These are phyloP conservation scores for Drosophila pseudoananassae DNA, from an alignment of 1,140 invertebrate species.

Conservation along the genomic window DNA sequence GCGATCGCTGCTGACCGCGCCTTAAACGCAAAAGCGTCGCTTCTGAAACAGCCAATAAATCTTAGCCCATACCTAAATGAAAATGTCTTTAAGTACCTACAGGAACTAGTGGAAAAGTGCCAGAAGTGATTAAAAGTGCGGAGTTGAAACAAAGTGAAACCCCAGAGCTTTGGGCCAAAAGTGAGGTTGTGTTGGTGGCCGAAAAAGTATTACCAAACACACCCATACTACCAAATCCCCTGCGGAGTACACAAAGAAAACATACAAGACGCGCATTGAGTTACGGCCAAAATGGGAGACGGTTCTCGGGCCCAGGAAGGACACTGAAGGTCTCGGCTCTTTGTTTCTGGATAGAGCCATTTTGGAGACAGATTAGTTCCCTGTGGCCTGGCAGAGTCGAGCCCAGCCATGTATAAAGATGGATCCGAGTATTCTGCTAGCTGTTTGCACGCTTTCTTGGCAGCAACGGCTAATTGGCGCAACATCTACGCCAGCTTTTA, in stretches of 20 bases:
- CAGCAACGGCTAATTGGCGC: constrained; percentile 62
- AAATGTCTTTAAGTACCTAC: constrained; percentile 20
- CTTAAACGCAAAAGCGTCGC: constrained; percentile 69
- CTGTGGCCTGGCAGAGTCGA: background rate
- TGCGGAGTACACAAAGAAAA: constrained; percentile 61
- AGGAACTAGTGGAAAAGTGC: constrained; percentile 14
- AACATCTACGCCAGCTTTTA: constrained; percentile 26
- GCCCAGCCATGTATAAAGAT: constrained; percentile 39
- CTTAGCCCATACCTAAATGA: background rate
- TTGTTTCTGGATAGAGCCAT: background rate
- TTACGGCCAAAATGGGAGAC: constrained; percentile 12
- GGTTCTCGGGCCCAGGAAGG: constrained; percentile 2
- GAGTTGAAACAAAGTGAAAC: constrained; percentile 15
- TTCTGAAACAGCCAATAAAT: constrained; percentile 15
- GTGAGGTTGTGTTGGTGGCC: constrained; percentile 76
- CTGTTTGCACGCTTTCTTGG: constrained; percentile 75
- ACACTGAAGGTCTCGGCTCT: too few relatives aligned
- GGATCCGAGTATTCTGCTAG: constrained; percentile 32
- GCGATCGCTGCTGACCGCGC: constrained; percentile 70
- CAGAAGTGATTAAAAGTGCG: constrained; percentile 2
- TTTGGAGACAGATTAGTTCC: background rate
- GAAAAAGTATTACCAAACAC: constrained; percentile 74
- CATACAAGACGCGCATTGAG: constrained; percentile 36
- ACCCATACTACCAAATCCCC: constrained; percentile 45
- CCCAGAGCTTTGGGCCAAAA: constrained; percentile 43